phyloP scores from a whole-genome alignment of 2,113 vertebrate species.

The Trinectes maculatus region DNA sequence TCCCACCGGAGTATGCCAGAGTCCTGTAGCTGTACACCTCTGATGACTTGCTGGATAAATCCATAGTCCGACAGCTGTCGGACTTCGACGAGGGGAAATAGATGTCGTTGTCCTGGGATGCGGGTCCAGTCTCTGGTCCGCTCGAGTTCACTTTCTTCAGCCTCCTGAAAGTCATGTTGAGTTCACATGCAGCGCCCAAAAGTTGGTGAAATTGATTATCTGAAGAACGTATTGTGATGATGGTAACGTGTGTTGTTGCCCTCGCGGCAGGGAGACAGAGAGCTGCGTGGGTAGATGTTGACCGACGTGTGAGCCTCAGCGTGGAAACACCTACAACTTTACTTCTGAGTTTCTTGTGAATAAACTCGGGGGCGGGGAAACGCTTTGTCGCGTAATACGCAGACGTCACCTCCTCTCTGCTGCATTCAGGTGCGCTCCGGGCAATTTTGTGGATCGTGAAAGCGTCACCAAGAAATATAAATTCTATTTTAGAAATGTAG shows the following conservation, averaged over 20 bases:
- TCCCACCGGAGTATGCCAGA: constrained; percentile 88
- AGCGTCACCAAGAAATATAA: no score
- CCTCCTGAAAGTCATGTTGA: constrained; percentile 81
- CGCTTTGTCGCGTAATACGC: constrained; percentile 30
- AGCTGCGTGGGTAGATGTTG: background rate
- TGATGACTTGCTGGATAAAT: constrained; percentile 49
- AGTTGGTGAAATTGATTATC: background rate
- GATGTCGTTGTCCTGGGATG: constrained; percentile 71
- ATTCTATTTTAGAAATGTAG: no score
- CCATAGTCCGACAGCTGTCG: constrained; percentile 72
- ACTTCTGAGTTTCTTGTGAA: constrained; percentile 21
- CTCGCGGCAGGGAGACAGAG: no score
- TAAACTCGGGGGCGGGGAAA: background rate
- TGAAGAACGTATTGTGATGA: background rate
- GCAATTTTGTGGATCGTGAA: no score
- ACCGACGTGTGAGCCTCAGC: constrained; percentile 1
- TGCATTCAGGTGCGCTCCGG: constrained; percentile 18
- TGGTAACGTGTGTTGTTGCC: background rate
- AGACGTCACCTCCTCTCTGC: constrained; percentile 11
- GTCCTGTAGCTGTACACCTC: constrained; percentile 86
- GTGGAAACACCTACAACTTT: constrained; percentile 20
- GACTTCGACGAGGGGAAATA: constrained; percentile 82
- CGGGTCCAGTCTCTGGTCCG: constrained; percentile 59
- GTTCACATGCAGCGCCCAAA: constrained; percentile 17
- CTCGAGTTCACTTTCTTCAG: constrained; percentile 78